Conservation (phyloP, 2,797 vertebrate genomes). For the Sebastes miniatus region DNA sequence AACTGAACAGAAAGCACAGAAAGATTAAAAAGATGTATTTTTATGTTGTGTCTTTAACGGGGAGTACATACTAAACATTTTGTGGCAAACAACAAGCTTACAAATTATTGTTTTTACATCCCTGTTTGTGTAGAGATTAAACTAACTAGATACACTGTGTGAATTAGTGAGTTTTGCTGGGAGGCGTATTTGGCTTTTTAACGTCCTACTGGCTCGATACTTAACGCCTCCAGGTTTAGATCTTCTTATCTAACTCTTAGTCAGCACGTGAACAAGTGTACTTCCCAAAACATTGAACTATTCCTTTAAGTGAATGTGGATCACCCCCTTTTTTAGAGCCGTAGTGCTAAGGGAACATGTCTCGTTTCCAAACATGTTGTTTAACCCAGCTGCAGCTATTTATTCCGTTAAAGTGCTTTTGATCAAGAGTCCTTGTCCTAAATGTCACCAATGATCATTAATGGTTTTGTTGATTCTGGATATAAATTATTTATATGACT, state of each 20-base stretch:
- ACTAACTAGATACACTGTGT: not conserved
- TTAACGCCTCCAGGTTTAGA: not conserved
- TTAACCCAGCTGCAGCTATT: not conserved
- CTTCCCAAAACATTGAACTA: not conserved
- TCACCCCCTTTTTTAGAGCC: rapidly evolving
- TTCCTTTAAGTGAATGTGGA: not conserved
- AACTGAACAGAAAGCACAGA: not conserved
- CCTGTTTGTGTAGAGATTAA: not conserved
- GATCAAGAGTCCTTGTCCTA: not conserved
- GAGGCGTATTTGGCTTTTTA: not conserved
- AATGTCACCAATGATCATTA: not conserved
- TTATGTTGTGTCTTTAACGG: not conserved
- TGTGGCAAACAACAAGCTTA: not conserved
- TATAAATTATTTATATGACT: not conserved
- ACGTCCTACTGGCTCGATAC: not conserved
- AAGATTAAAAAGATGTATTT: not conserved
- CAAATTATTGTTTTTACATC: not conserved
- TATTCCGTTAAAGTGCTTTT: not conserved
- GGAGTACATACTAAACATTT: not conserved
- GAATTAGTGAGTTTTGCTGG: not conserved
- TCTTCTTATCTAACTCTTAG: not conserved
- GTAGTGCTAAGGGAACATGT: not conserved
- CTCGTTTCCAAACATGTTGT: not conserved
- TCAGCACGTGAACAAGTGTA: not conserved
- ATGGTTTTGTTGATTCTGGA: not conserved